A percentile compares a stretch with the other conserved stretches of the same genome.
Conservation (phyloP, 2,113 vertebrate species). For the Vulpes vulpes region DNA sequence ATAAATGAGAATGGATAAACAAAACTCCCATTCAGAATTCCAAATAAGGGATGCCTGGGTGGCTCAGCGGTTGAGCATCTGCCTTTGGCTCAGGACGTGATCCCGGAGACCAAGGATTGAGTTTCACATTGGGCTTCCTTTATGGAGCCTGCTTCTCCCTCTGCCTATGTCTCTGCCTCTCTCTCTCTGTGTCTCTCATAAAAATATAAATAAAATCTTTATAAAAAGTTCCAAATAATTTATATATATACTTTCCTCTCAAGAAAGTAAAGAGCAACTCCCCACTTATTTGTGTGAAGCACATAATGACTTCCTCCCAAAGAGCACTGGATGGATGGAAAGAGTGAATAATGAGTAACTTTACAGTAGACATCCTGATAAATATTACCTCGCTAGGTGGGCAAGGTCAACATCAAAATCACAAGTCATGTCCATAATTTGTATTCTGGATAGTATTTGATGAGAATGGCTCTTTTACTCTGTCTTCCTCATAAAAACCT, state of each 20-base stretch:
- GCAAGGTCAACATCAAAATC: neutral
- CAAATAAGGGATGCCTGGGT: neutral
- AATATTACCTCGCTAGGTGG: neutral
- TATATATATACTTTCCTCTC: neutral
- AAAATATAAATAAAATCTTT: too few relatives aligned
- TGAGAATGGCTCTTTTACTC: neutral
- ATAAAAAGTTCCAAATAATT: neutral
- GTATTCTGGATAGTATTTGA: neutral
- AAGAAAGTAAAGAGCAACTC: neutral
- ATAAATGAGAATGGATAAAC: neutral
- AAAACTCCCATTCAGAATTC: neutral
- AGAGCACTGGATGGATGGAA: neutral
- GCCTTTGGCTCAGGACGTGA: too few relatives aligned
- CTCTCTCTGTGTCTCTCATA: too few relatives aligned
- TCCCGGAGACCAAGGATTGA: too few relatives aligned
- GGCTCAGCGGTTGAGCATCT: too few relatives aligned
- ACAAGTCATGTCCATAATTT: neutral
- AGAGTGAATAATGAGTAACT: neutral
- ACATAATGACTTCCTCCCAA: neutral
- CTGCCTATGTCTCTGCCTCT: too few relatives aligned
- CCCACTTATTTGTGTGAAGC: neutral
- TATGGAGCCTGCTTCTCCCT: too few relatives aligned
- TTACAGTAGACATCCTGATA: neutral
- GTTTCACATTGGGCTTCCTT: too few relatives aligned
- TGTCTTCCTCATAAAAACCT: neutral